Percentiles rank a stretch among this genome's conserved stretches.
Evolutionary conservation across 2,888 invertebrate species (phyloP).

Genomic region (Rhingia rostrata): DNA sequence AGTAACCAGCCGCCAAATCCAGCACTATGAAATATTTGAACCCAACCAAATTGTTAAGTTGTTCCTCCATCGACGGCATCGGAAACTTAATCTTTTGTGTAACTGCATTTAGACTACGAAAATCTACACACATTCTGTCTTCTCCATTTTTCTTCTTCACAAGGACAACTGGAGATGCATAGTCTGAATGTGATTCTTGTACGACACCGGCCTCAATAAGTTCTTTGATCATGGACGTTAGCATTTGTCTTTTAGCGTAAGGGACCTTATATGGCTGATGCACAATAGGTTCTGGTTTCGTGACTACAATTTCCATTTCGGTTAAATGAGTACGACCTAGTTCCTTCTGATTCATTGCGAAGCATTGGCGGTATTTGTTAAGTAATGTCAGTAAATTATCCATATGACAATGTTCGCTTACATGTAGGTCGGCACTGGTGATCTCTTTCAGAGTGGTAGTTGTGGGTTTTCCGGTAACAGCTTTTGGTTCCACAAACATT

Average conservation of each 20-base stretch:
- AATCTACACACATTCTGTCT: slow-evolving; percentile 6
- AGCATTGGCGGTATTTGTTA: slow-evolving; percentile 11
- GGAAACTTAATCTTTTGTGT: slow-evolving; percentile 7
- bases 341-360: slow-evolving; percentile 11
- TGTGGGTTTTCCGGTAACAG: too few relatives aligned
- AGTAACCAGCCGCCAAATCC: slow-evolving; percentile 29
- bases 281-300: neutral
- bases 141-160: slow-evolving; percentile 45
- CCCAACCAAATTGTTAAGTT: slow-evolving; percentile 20
- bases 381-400: neutral
- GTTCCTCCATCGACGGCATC: slow-evolving; percentile 29
- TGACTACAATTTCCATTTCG: slow-evolving; percentile 19
- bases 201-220: neutral
- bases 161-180: slow-evolving; percentile 12
- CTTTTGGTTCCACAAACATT: too few relatives aligned
- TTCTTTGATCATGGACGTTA: neutral
- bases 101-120: too few relatives aligned
- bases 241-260: slow-evolving; percentile 27
- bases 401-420: neutral
- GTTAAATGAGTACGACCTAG: slow-evolving; percentile 13
- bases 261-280: slow-evolving; percentile 27
- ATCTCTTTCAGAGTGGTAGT: neutral
- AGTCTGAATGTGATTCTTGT: slow-evolving; percentile 28
- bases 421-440: neutral
- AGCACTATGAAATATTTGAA: slow-evolving; percentile 16